Evolutionary conservation across 2,797 vertebrate genomes (phyloP), one percentile per base, ranked within the genome.

Genomic region (Pangasius sanitwongsei): DNA sequence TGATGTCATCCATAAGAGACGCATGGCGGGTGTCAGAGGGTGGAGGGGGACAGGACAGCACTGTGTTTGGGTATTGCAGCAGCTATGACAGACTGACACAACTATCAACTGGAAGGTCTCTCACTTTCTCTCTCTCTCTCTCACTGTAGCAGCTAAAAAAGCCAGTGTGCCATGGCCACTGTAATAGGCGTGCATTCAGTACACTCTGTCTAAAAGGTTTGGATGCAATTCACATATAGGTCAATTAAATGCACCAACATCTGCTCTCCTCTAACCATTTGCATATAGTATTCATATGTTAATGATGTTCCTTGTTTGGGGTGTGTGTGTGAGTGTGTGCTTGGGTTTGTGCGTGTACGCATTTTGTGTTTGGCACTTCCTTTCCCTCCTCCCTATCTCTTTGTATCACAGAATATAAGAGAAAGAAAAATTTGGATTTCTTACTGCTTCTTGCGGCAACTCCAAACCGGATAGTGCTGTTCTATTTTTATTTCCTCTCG

Each of bases 261-360:
- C 98, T 99, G 98, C 98, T 99, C 98, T 98, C 97, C 97, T 97
- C 97, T 96, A 94, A 94, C 94, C 96, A 99, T 99, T 99, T 98
- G 98, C 98, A 99, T 99, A 99, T 96, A 98, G 97, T 97, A 99
- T 99, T 99, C 98, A 99, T 99, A 99, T 99, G 98, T 98, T 98
- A 99, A 99, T 99, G 96, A 98, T 95, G 97, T 95, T 96, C 97
- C 97, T 97, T 98, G 94, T 96, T 96, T 96, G 94, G 93, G 92
- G 91, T 85, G 91, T 91, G 91, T 91, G 91, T 88, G 87, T 75
- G 87, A 88, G 78, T 93, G 89, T 94, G 92, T 92, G 92, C 57
- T 89, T 88, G 80, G 57, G 77, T 86, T 81, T 72, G 75, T 80
- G 88, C 85, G 72, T 61, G 80, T 80, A 89, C 85, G 69, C 85